Percentiles rank a stretch among this genome's conserved stretches.
These are phyloP conservation scores for Myripristis murdjan DNA, from an alignment of 2,797 vertebrate genomes.

Conservation along the genomic window DNA sequence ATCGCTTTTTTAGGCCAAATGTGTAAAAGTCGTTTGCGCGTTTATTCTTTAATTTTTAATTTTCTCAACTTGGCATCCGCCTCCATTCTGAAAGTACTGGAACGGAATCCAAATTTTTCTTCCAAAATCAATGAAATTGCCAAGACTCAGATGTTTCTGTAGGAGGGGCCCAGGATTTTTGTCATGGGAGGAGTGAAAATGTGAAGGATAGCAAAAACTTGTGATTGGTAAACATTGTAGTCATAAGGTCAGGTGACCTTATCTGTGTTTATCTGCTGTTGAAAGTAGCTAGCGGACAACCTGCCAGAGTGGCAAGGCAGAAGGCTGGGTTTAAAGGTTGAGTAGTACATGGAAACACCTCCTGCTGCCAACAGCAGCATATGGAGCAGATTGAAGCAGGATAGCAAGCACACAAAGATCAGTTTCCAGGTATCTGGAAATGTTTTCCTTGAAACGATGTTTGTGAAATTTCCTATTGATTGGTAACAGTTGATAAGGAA, in stretches of 20 bases:
- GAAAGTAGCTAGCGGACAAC: not conserved
- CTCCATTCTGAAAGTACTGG: too few species aligned
- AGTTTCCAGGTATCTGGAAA: slow-evolving; percentile 6
- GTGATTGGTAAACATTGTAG: not conserved
- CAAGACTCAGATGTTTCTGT: not conserved
- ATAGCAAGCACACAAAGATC: slow-evolving; percentile 19
- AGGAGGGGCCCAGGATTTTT: too few species aligned
- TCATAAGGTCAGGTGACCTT: slow-evolving; percentile 22
- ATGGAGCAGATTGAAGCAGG: slow-evolving; percentile 56
- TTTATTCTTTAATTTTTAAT: too few species aligned
- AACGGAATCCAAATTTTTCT: not conserved
- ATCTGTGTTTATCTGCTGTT: slow-evolving; percentile 18
- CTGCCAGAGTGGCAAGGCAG: slow-evolving; percentile 32
- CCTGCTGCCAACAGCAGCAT: slow-evolving; percentile 53
- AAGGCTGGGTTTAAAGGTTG: slow-evolving; percentile 51
- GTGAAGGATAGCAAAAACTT: not conserved
- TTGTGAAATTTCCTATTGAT: not conserved
- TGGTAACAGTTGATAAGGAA: not conserved
- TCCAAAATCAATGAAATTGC: not conserved
- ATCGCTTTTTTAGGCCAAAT: too few species aligned
- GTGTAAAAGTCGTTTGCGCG: too few species aligned
- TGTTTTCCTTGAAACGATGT: slow-evolving; percentile 4
- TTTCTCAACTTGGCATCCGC: too few species aligned
- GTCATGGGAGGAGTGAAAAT: not conserved
- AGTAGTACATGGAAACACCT: slow-evolving; percentile 40